These are phyloP conservation scores for Apoda limacodes DNA, from an alignment of 2,888 invertebrate species.

Conservation along the genomic window DNA sequence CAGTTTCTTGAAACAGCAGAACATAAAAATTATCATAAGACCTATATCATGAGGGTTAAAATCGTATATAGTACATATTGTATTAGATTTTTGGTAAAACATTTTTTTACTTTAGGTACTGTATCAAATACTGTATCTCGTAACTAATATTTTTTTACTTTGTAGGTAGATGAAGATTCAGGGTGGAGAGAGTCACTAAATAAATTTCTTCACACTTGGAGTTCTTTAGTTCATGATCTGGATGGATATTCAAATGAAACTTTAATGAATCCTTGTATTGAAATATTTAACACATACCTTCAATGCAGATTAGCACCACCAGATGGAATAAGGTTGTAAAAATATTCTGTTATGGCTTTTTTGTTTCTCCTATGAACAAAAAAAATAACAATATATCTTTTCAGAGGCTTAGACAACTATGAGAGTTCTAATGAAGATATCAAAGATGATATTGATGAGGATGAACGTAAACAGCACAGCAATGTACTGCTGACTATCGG, in stretches of 20 bases:
- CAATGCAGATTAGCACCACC: conserved; percentile 85
- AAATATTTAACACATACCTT: conserved; percentile 84
- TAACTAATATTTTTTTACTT: conserved; percentile 13
- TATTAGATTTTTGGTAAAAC: too few relatives aligned
- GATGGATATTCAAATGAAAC: conserved; percentile 47
- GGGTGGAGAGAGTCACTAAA: conserved; percentile 60
- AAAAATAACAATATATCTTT: too few relatives aligned
- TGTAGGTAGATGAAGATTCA: conserved; percentile 51
- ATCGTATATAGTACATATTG: too few relatives aligned
- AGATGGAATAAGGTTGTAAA: conserved; percentile 71
- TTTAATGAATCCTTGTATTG: conserved; percentile 52
- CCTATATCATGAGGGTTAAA: too few relatives aligned
- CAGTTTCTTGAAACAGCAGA: too few relatives aligned
- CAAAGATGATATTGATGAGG: conserved; percentile 53
- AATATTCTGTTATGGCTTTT: too few relatives aligned
- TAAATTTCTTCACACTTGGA: conserved; percentile 61
- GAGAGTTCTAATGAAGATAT: conserved; percentile 44
- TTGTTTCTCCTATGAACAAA: too few relatives aligned
- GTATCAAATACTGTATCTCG: too few relatives aligned
- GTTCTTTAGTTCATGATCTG: conserved; percentile 49
- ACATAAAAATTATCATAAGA: too few relatives aligned
- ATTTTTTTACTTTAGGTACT: too few relatives aligned
- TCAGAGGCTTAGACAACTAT: conserved; percentile 38
- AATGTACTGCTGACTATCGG: conserved; percentile 84
- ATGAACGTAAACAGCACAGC: conserved; percentile 50